Conservation (phyloP, 2,797 vertebrate genomes). For the Cynopterus sphinx region DNA sequence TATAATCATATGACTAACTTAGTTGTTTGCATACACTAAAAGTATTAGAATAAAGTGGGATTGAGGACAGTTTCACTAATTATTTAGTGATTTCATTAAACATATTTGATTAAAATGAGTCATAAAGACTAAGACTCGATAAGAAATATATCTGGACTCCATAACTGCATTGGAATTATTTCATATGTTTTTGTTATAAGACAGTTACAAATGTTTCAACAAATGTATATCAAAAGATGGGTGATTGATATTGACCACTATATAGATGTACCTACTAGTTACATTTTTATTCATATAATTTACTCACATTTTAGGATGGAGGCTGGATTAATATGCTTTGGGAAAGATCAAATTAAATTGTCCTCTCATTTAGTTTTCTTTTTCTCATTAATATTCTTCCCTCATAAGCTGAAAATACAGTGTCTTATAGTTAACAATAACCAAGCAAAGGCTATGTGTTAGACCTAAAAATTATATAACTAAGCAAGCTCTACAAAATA, state of each 20-base stretch:
- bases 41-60: neutral
- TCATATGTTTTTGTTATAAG: neutral
- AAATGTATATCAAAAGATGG: neutral
- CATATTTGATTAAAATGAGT: neutral
- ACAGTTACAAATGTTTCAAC: neutral
- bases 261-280: neutral
- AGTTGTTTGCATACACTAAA: neutral
- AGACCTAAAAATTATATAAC: neutral
- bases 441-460: neutral
- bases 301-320: neutral
- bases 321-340: neutral
- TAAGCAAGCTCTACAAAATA: neutral
- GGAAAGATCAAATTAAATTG: neutral
- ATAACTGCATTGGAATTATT: neutral
- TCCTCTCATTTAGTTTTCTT: neutral
- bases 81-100: neutral
- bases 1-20: neutral
- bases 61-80: neutral
- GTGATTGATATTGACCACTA: neutral
- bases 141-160: neutral
- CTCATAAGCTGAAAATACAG: neutral
- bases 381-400: neutral
- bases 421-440: conserved; percentile 13
- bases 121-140: neutral
- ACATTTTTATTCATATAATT: neutral